These are phyloP conservation scores for Boulengeromyrus knoepffleri DNA, from an alignment of 2,113 vertebrate genomes.

Conservation along the genomic window DNA sequence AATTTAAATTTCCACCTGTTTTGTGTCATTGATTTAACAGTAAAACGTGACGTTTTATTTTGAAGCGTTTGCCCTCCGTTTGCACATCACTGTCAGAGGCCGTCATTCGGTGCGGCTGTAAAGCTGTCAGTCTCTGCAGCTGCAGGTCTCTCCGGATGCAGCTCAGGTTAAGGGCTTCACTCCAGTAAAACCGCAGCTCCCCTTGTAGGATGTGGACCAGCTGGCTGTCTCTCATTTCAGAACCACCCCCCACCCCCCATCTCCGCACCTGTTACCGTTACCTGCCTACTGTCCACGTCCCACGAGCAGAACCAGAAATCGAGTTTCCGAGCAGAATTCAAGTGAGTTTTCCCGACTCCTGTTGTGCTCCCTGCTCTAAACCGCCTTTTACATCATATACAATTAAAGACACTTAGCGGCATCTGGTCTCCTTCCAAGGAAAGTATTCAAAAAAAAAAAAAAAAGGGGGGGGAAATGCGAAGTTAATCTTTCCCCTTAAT, in stretches of 20 bases:
- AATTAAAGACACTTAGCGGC: not conserved
- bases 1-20: conserved; percentile 21
- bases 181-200: not conserved
- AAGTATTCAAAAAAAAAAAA: not conserved
- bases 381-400: not conserved
- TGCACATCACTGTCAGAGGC: not conserved
- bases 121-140: not conserved
- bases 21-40: conserved; percentile 20
- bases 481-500: not conserved
- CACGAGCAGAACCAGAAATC: not conserved
- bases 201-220: not conserved
- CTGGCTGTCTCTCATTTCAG: not conserved
- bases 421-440: not conserved
- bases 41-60: not conserved
- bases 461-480: not conserved
- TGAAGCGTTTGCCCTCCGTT: not conserved
- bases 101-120: not conserved
- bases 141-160: not conserved
- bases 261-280: not conserved
- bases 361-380: not conserved
- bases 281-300: not conserved
- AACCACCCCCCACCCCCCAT: not conserved
- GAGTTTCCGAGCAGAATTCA: not conserved
- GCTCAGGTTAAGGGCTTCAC: not conserved
- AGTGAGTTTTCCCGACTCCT: not conserved